These are phyloP conservation scores for Tamandua tetradactyla DNA, from an alignment of 2,797 vertebrate species.

Conservation along the genomic window DNA sequence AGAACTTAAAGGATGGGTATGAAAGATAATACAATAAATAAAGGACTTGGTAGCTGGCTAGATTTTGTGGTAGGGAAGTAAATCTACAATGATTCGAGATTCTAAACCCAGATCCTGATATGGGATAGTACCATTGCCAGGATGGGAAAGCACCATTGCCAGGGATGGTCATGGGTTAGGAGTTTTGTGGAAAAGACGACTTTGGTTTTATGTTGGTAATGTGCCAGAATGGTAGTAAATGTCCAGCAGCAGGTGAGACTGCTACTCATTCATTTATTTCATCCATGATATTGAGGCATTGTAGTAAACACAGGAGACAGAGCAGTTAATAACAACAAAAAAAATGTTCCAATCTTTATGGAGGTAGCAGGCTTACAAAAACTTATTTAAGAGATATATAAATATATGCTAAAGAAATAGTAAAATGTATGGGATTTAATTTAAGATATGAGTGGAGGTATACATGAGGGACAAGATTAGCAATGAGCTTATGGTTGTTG, in stretches of 20 bases:
- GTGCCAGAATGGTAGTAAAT: not conserved
- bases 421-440: not conserved
- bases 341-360: not conserved
- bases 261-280: not conserved
- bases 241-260: not conserved
- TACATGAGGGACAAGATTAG: not conserved
- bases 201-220: not conserved
- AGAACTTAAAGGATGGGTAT: not conserved
- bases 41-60: not conserved
- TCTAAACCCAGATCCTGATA: not conserved
- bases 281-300: not conserved
- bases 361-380: not conserved
- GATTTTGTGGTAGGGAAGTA: not conserved
- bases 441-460: not conserved
- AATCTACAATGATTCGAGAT: not conserved
- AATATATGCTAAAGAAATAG: not conserved
- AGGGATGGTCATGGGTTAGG: not conserved
- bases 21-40: not conserved
- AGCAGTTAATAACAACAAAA: slow-evolving; percentile 9
- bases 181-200: not conserved
- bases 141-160: not conserved
- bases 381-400: not conserved
- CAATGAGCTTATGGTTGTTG: not conserved
- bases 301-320: not conserved
- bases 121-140: not conserved